Evolutionary conservation across 2,888 invertebrate genomes (phyloP).

Genomic region (Minunthozetes semirufus): DNA sequence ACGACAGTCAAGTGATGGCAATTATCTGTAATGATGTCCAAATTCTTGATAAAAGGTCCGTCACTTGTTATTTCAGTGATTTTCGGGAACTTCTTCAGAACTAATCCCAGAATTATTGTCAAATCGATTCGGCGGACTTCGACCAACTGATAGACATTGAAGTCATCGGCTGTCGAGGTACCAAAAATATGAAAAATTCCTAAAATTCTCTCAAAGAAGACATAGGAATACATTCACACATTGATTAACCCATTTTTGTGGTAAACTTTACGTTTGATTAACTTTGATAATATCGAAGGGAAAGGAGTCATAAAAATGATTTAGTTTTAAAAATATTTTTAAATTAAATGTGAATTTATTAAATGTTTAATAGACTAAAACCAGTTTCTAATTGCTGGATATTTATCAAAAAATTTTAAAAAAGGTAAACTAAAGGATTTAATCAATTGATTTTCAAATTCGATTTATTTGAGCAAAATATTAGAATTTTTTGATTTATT

Average conservation of each 20-base stretch:
- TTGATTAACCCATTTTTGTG: conserved; percentile 23
- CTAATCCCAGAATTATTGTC: too few relatives aligned
- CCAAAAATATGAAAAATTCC: too few relatives aligned
- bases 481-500: too few relatives aligned
- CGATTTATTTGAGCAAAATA: not conserved
- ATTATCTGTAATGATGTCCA: too few relatives aligned
- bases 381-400: not conserved
- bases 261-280: not conserved
- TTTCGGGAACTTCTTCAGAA: too few relatives aligned
- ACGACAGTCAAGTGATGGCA: too few relatives aligned
- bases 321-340: not conserved
- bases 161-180: too few relatives aligned
- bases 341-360: not conserved
- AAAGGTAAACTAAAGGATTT: not conserved
- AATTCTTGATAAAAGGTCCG: too few relatives aligned
- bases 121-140: too few relatives aligned
- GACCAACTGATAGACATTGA: too few relatives aligned
- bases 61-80: too few relatives aligned
- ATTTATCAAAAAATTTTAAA: not conserved
- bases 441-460: not conserved
- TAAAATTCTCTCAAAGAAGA: not conserved
- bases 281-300: not conserved
- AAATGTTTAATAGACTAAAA: conserved; percentile 19
- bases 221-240: not conserved
- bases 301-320: not conserved